Evolutionary conservation across 2,888 invertebrate species (phyloP).

Genomic region (Ypsolopha sequella): DNA sequence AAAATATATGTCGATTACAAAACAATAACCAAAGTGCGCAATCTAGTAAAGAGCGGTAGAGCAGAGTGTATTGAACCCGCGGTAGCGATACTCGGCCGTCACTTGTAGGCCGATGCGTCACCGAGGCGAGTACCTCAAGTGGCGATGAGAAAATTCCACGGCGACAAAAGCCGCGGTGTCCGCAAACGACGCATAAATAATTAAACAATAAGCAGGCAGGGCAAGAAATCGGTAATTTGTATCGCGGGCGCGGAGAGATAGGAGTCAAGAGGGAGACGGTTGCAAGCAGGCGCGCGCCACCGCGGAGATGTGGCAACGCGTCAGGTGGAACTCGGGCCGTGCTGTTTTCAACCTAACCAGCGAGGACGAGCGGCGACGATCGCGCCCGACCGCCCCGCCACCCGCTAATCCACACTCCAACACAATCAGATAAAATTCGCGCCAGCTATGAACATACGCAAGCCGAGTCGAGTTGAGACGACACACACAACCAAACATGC

Average conservation of each 20-base stretch:
- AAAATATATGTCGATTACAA: not conserved
- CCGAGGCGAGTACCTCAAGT: constrained; percentile 12
- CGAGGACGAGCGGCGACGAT: constrained; percentile 44
- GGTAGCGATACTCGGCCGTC: constrained; percentile 50
- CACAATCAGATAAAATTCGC: constrained; percentile 69
- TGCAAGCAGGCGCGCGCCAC: constrained; percentile 54
- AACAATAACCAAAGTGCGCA: not conserved
- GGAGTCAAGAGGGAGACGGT: constrained; percentile 57
- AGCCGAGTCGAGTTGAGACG: constrained; percentile 61
- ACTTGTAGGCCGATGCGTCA: constrained; percentile 25
- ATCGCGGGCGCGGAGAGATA: constrained; percentile 46
- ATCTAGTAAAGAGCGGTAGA: constrained; percentile 4
- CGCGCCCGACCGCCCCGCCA: constrained; percentile 25
- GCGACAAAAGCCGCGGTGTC: constrained; percentile 46
- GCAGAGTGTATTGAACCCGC: constrained; percentile 57
- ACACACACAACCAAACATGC: constrained; percentile 27
- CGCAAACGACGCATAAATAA: constrained; percentile 64
- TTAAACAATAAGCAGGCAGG: constrained; percentile 67
- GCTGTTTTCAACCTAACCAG: constrained; percentile 34
- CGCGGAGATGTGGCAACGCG: constrained; percentile 66
- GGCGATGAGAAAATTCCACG: constrained; percentile 47
- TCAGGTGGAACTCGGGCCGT: constrained; percentile 66
- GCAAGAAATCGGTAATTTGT: constrained; percentile 68
- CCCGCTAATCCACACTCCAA: constrained; percentile 61
- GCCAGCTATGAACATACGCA: constrained; percentile 69